Conservation (phyloP, 2,888 invertebrate genomes). For the Loripinus fragilis region DNA sequence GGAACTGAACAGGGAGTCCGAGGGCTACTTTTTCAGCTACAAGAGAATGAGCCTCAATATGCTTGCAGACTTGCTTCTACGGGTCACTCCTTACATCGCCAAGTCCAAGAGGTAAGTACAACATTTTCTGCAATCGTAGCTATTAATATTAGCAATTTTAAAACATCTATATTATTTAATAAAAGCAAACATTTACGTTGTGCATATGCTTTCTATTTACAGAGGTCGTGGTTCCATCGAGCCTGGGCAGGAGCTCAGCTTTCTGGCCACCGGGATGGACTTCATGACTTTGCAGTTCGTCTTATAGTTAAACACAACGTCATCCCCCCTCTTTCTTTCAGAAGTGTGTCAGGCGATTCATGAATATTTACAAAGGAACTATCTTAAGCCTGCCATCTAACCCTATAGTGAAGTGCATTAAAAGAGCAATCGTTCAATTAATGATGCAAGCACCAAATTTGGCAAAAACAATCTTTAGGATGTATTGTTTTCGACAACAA, state of each 20-base stretch:
- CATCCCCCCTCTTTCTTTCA: slow-evolving; percentile 17
- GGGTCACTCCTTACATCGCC: neutral
- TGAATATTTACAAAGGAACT: slow-evolving; percentile 12
- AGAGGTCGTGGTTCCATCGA: no score
- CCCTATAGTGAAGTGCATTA: no score
- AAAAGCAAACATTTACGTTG: neutral
- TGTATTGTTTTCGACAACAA: no score
- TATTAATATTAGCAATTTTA: no score
- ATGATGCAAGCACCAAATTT: no score
- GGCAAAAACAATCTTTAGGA: no score
- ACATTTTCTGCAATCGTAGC: no score
- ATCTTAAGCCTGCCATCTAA: slow-evolving; percentile 1
- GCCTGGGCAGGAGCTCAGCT: neutral
- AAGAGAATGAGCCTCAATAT: no score
- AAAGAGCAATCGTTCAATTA: no score
- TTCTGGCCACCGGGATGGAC: slow-evolving; percentile 16
- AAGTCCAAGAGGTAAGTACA: no score
- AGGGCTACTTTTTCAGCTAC: neutral
- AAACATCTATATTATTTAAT: no score
- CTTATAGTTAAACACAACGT: slow-evolving; percentile 16
- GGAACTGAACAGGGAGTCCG: slow-evolving; percentile 9
- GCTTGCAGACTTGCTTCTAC: neutral
- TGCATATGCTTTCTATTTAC: neutral
- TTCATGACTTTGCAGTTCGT: slow-evolving; percentile 6
- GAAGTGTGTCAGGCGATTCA: slow-evolving; percentile 11